Conservation (phyloP, 1,140 invertebrate genomes). For the Scaptomyza montana region DNA sequence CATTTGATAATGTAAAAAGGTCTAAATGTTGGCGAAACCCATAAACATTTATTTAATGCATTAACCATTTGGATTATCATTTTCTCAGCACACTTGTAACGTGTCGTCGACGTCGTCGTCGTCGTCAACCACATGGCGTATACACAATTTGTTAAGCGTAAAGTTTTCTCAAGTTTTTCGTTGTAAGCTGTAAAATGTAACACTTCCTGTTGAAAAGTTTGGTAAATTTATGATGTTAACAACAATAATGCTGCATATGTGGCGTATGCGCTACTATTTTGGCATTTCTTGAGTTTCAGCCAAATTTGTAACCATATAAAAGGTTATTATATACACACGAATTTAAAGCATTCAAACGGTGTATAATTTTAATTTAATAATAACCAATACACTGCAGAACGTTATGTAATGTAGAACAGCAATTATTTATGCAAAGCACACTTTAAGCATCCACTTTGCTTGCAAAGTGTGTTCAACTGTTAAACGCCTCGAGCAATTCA, state of each 20-base stretch:
- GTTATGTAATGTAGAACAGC: neutral
- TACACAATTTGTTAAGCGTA: conserved; percentile 18
- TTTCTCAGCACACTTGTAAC: neutral
- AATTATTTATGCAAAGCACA: conserved; percentile 16
- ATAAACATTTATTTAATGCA: conserved; percentile 34
- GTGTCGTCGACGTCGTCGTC: neutral
- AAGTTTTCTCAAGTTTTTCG: conserved; percentile 23
- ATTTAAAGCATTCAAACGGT: conserved; percentile 4
- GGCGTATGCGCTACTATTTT: conserved; percentile 47
- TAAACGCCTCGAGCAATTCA: conserved; percentile 29
- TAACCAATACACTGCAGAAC: neutral
- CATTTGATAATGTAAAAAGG: conserved; percentile 32
- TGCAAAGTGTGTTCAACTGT: conserved; percentile 13
- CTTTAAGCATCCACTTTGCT: conserved; percentile 9
- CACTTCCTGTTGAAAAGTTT: conserved; percentile 30
- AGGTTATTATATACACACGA: conserved; percentile 1
- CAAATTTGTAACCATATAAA: conserved; percentile 2
- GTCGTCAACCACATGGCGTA: conserved; percentile 7
- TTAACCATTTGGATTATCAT: conserved; percentile 19
- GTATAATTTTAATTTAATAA: conserved; percentile 3
- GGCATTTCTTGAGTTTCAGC: conserved; percentile 12
- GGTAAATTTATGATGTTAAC: conserved; percentile 34
- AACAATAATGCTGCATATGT: conserved; percentile 30
- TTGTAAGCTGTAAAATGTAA: conserved; percentile 30
- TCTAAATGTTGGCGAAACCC: conserved; percentile 26